A percentile compares a stretch with the other conserved stretches of the same genome.
phyloP scores from a whole-genome alignment of 2,113 vertebrate species.

The Silurus asotus region DNA sequence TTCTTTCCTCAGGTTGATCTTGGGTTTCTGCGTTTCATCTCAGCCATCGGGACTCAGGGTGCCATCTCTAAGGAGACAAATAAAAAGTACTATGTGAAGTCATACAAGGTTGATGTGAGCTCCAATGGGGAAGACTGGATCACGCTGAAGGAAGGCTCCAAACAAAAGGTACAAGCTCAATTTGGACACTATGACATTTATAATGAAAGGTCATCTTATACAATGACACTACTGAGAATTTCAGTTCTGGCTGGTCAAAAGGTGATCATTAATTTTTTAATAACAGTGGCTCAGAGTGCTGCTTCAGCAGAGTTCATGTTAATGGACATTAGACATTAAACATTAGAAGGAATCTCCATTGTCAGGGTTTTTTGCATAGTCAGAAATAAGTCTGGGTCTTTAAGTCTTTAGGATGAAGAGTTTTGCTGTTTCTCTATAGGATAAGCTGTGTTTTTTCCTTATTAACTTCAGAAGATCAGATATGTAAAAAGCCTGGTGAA shows the following conservation, averaged over 20 bases:
- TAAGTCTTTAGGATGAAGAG: not conserved
- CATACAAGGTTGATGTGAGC: conserved; percentile 93
- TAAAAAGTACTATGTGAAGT: conserved; percentile 85
- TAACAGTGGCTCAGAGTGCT: not conserved
- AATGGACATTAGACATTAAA: no score
- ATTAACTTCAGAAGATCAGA: not conserved
- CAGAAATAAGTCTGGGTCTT: not conserved
- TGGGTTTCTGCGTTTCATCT: conserved; percentile 88
- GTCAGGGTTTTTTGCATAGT: not conserved
- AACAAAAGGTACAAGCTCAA: conserved; percentile 76
- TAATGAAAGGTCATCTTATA: not conserved
- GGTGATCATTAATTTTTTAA: not conserved
- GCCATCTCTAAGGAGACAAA: conserved; percentile 94
- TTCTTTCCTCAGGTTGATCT: conserved; percentile 83
- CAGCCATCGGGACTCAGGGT: conserved; percentile 91
- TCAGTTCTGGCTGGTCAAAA: not conserved
- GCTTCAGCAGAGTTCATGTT: not conserved
- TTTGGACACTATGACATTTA: not conserved
- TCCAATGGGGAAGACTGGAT: conserved; percentile 98
- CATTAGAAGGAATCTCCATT: not conserved
- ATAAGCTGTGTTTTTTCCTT: not conserved
- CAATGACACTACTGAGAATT: no score
- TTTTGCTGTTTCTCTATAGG: not conserved
- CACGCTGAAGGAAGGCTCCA: conserved; percentile 91
- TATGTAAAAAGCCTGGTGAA: not conserved